Evolutionary conservation across 37 sponge, comb jelly and placozoan species (phyloP).

Genomic region (Theonella swinhoei): DNA sequence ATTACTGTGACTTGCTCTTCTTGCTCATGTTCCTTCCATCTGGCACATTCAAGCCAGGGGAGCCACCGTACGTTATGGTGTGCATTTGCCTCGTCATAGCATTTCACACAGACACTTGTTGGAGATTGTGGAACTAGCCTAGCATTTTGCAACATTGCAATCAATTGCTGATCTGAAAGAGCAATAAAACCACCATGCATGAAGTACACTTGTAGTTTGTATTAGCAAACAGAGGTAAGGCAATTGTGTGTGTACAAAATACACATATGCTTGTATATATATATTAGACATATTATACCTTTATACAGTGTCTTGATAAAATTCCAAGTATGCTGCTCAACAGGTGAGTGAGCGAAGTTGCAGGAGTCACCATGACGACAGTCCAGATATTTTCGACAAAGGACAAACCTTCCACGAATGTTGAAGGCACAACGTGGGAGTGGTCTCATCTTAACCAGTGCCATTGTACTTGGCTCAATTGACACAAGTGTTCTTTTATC

Average conservation of each 20-base stretch:
- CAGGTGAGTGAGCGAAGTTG: neutral
- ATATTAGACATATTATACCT: neutral
- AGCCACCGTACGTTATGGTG: neutral
- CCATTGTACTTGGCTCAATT: conserved; percentile 13
- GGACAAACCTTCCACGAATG: neutral
- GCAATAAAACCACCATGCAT: neutral
- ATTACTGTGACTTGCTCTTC: neutral
- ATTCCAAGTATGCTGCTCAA: neutral
- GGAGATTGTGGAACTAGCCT: neutral
- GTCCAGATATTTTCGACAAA: no score
- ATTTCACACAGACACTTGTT: neutral
- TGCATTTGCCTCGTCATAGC: neutral
- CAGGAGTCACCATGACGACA: neutral
- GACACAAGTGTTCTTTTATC: neutral
- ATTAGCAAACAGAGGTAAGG: neutral
- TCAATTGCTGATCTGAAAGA: neutral
- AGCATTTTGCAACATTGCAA: neutral
- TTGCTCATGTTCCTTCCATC: neutral
- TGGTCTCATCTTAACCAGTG: neutral
- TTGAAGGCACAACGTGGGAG: neutral
- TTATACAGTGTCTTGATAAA: neutral
- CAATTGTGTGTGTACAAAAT: no score
- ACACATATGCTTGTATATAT: no score
- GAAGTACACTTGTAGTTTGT: no score
- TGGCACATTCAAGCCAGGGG: conserved; percentile 11